Evolutionary conservation across 2,888 invertebrate genomes (phyloP), one percentile per base, ranked within the genome.

Genomic region (Balanococcus diminutus): DNA sequence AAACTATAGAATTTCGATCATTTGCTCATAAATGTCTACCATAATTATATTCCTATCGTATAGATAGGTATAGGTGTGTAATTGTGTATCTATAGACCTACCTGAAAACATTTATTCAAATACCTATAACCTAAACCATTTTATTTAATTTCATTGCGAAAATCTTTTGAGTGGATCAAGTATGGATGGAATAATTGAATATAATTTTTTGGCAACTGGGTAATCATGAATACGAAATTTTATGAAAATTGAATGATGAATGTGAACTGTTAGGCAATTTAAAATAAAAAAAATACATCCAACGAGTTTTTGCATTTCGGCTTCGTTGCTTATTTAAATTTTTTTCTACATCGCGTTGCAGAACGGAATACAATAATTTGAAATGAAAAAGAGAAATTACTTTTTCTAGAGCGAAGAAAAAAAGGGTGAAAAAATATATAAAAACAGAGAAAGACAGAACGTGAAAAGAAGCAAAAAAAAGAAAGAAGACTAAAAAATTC

Each of bases 311-410:
- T 79, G 36, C 75, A 36, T 79, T 79, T 79, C 75, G 9, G 19
- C 32, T 79, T 9, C 19, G 75, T 36, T 79, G 36, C 14, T 79
- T 79, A 79, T 79, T 79, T 79, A 79, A 79, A 79, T 79, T 79
- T 79, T 79, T 79, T 79, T 79, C 31, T 79, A 79, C 75, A 32
- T 19, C 14, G 19, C 36, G 31, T 36, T 36, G 75, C n/a, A 79
- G 75, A 79, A 79, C 75, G 75, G 36, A 82, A 82, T 82, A 82
- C 51, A 82, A 82, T 51, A 82, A 51, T 82, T 85, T 85, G 85
- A 85, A 85, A 85, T 85, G 85, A 82, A 56, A 82, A 82, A 82
- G 82, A 82, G 56, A 82, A 82, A 82, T 82, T 82, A 82, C 82
- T 82, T 82, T 82, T 82, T 56, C 25, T 8, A 28, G 56, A 39